Percentiles rank a stretch among this genome's conserved stretches.
Conservation (phyloP, 2,888 invertebrate species). For the Nomada ferruginata region DNA sequence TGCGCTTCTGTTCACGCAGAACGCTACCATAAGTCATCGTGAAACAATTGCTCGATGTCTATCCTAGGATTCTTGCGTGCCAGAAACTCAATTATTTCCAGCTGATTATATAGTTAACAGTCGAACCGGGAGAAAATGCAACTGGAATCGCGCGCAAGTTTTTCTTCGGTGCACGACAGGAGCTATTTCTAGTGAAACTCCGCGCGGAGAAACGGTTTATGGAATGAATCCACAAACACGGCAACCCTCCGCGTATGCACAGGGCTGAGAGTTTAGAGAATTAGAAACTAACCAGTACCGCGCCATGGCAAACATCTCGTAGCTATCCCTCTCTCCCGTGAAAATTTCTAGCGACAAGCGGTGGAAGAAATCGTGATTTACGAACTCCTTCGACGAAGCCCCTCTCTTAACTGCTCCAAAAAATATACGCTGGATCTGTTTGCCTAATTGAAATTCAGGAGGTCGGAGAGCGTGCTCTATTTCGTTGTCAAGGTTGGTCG, state of each 20-base stretch:
- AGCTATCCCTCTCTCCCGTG: too few relatives aligned
- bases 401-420: too few relatives aligned
- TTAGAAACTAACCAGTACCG: conserved; percentile 35
- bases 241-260: neutral
- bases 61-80: neutral
- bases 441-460: too few relatives aligned
- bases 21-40: too few relatives aligned
- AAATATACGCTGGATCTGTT: too few relatives aligned
- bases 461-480: too few relatives aligned
- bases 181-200: conserved; percentile 20
- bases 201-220: conserved; percentile 5
- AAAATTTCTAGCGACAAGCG: too few relatives aligned
- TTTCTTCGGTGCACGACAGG: neutral
- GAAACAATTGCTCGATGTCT: too few relatives aligned
- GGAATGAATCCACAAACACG: conserved; percentile 39
- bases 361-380: neutral
- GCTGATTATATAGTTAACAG: conserved; percentile 10
- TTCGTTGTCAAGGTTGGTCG: too few relatives aligned
- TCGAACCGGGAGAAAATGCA: conserved; percentile 9
- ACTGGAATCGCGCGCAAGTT: neutral
- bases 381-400: neutral
- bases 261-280: conserved; percentile 3
- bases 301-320: neutral
- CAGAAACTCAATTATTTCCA: conserved; percentile 2
- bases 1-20: too few relatives aligned